These are phyloP conservation scores for Loripinus fragilis DNA, from an alignment of 2,888 invertebrate species.

Conservation along the genomic window DNA sequence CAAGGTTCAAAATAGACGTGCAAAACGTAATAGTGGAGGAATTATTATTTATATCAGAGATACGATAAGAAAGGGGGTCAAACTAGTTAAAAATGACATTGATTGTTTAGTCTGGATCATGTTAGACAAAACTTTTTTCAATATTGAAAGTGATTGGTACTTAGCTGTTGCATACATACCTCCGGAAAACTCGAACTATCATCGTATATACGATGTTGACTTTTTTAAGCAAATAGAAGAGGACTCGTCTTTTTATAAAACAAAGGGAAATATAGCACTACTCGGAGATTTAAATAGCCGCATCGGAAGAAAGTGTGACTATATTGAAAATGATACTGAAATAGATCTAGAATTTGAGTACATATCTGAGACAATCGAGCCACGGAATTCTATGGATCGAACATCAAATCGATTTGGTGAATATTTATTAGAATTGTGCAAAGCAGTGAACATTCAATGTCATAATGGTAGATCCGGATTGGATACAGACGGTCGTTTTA, in stretches of 20 bases:
- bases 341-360: neutral
- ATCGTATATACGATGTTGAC: constrained; percentile 22
- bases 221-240: constrained; percentile 4
- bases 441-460: neutral
- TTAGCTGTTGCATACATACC: constrained; percentile 10
- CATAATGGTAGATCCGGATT: neutral
- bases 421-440: neutral
- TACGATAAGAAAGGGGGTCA: constrained; percentile 17
- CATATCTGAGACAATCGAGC: neutral
- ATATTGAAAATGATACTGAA: neutral
- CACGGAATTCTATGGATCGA: neutral
- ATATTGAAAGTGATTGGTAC: neutral
- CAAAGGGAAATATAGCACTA: neutral
- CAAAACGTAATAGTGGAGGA: constrained; percentile 22
- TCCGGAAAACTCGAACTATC: constrained; percentile 16
- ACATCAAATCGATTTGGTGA: neutral
- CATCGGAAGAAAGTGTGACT: neutral
- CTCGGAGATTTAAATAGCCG: neutral
- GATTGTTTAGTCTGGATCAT: constrained; percentile 24
- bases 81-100: constrained; percentile 25
- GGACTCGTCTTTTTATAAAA: neutral
- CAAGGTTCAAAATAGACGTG: constrained; percentile 10
- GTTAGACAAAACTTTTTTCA: constrained; percentile 20
- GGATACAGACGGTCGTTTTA: neutral
- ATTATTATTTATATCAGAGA: constrained; percentile 23